Conservation (phyloP, 2,888 invertebrate genomes). For the Anthophora plumipes region DNA sequence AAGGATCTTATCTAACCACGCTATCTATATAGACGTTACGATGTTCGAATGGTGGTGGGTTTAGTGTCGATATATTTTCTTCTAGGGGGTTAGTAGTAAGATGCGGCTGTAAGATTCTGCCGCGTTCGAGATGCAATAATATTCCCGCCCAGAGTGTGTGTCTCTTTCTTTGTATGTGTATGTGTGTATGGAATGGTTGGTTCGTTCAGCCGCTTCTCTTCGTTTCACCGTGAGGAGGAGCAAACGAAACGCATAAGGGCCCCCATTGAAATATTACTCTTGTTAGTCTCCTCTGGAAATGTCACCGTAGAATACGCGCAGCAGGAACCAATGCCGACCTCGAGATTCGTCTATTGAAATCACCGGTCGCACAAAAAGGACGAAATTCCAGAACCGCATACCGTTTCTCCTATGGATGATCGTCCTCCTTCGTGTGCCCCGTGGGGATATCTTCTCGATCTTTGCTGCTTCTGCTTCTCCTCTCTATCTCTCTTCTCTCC, state of each 20-base stretch:
- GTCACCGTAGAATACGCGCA: constrained; percentile 75
- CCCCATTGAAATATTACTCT: constrained; percentile 71
- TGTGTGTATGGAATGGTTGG: no score
- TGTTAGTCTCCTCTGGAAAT: constrained; percentile 62
- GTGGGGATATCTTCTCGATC: constrained; percentile 64
- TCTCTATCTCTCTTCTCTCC: constrained; percentile 23
- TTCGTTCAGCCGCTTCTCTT: no score
- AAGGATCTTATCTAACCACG: constrained; percentile 44
- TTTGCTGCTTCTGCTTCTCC: constrained; percentile 45
- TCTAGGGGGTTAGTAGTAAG: background rate
- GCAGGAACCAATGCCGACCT: constrained; percentile 72
- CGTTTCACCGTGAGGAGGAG: no score
- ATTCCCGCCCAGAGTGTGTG: constrained; percentile 4
- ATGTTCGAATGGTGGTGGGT: constrained; percentile 31
- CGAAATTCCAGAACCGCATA: constrained; percentile 74
- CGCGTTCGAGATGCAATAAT: constrained; percentile 34
- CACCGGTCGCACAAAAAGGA: constrained; percentile 68
- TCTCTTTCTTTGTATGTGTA: no score
- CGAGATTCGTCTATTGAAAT: constrained; percentile 75
- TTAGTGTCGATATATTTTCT: constrained; percentile 57
- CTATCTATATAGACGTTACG: constrained; percentile 49
- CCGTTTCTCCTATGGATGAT: constrained; percentile 71
- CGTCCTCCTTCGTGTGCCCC: constrained; percentile 47
- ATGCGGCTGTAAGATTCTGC: constrained; percentile 35
- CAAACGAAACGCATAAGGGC: constrained; percentile 28